Conservation (phyloP, 2,113 vertebrate genomes). For the Lucifuga dentata region DNA sequence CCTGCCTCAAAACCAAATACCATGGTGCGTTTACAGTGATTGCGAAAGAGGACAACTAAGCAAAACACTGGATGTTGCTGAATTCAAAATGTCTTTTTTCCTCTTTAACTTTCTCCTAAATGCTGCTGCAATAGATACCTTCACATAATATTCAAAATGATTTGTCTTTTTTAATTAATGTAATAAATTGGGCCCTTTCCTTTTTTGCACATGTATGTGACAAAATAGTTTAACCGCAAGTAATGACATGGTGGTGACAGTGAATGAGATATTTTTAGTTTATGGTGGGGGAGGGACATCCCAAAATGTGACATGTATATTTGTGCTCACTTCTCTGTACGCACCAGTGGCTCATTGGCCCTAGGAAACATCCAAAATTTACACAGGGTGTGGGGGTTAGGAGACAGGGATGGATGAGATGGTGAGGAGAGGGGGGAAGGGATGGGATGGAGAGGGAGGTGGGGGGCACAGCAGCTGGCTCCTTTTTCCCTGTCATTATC, state of each 20-base stretch:
- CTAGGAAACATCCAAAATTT: conserved; percentile 48
- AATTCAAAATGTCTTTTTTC: conserved; percentile 3
- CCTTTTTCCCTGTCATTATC: conserved; percentile 80
- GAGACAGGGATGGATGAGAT: conserved; percentile 67
- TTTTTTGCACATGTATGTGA: conserved; percentile 7
- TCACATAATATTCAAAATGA: conserved; percentile 2
- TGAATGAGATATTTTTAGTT: too few species aligned
- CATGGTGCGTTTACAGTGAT: conserved; percentile 23
- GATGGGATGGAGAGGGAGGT: conserved; percentile 33
- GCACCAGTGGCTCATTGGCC: conserved; percentile 25
- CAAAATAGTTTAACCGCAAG: conserved; percentile 22
- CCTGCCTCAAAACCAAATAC: conserved; percentile 55
- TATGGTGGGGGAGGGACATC: conserved; percentile 42
- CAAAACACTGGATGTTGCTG: too few species aligned
- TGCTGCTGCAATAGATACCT: conserved; percentile 10
- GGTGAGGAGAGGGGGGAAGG: conserved; percentile 64
- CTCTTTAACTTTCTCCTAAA: background rate
- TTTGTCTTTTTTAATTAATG: conserved; percentile 15
- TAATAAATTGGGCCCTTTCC: background rate
- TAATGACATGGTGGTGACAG: conserved; percentile 6
- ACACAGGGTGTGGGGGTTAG: conserved; percentile 39
- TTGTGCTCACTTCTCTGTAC: conserved; percentile 40
- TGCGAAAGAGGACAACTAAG: conserved; percentile 2
- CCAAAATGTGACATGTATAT: conserved; percentile 42
- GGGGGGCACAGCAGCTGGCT: conserved; percentile 77